Conservation (phyloP, 1,140 invertebrate species). For the Drosophila erecta region DNA sequence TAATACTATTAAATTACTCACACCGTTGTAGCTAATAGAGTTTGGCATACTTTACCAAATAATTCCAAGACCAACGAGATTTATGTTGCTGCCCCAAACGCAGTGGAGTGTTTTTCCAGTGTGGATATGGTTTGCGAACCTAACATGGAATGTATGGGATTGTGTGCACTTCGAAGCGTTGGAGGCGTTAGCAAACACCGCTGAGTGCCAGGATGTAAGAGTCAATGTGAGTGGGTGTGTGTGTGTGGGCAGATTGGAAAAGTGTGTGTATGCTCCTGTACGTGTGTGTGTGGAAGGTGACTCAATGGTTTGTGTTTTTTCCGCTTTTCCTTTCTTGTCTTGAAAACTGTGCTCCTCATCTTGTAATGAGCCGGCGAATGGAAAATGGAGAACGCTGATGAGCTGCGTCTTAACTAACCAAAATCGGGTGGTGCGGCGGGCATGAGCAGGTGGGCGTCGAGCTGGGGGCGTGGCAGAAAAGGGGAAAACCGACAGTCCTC, state of each 20-base stretch:
- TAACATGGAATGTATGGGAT: constrained; percentile 9
- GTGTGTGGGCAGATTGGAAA: too few species aligned
- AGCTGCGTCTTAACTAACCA: constrained; percentile 57
- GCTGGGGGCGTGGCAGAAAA: not conserved
- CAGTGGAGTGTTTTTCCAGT: not conserved
- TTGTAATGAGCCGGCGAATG: constrained; percentile 41
- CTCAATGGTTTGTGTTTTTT: constrained; percentile 28
- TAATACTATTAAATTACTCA: too few species aligned
- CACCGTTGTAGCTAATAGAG: not conserved
- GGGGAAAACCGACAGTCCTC: constrained; percentile 2
- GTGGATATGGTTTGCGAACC: not conserved
- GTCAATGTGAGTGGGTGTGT: constrained; percentile 3
- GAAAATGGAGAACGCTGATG: constrained; percentile 28
- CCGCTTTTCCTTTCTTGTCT: constrained; percentile 19
- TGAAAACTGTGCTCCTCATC: constrained; percentile 12
- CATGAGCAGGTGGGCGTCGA: constrained; percentile 19
- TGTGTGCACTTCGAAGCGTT: constrained; percentile 10
- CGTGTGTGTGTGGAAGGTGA: constrained; percentile 12
- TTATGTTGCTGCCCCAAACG: not conserved
- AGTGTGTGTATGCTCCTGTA: not conserved
- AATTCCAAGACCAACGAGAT: not conserved
- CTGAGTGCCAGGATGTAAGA: constrained; percentile 36
- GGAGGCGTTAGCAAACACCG: constrained; percentile 36
- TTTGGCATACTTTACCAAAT: not conserved
- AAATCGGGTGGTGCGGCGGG: constrained; percentile 19